These are phyloP conservation scores for Scophthalmus maximus DNA, from an alignment of 2,113 vertebrate species.

Conservation along the genomic window DNA sequence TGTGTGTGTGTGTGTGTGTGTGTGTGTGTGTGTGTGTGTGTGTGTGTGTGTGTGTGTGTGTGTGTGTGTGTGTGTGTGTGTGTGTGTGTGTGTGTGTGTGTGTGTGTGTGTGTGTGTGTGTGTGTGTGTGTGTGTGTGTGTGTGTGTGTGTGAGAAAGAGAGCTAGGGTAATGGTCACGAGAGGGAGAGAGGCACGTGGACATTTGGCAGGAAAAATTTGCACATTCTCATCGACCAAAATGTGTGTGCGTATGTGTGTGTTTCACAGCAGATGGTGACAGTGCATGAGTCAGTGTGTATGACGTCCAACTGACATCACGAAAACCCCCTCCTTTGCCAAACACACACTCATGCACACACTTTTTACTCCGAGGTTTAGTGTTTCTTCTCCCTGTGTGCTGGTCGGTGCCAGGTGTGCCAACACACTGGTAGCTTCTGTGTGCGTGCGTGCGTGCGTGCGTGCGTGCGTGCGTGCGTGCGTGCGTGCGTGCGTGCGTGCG, in stretches of 20 bases:
- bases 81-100: too few species aligned
- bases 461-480: background rate
- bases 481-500: background rate
- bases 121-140: too few species aligned
- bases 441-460: background rate
- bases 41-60: too few species aligned
- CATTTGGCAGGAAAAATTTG: conserved; percentile 49
- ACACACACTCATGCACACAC: conserved; percentile 17
- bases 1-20: too few species aligned
- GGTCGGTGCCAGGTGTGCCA: background rate
- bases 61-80: too few species aligned
- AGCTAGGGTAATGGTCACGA: background rate
- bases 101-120: too few species aligned
- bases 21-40: too few species aligned
- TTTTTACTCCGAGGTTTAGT: conserved; percentile 32
- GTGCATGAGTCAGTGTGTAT: conserved; percentile 61
- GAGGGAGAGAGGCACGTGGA: conserved; percentile 17
- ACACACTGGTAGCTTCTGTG: background rate
- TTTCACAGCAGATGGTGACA: conserved; percentile 73
- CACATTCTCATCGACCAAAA: conserved; percentile 45
- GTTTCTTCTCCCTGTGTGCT: background rate
- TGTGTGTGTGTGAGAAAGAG: too few species aligned
- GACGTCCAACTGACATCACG: conserved; percentile 71
- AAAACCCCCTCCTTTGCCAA: conserved; percentile 35
- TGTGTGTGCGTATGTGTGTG: conserved; percentile 21